Conservation (phyloP, 2,888 invertebrate species). For the Trissolcus japonicus region DNA sequence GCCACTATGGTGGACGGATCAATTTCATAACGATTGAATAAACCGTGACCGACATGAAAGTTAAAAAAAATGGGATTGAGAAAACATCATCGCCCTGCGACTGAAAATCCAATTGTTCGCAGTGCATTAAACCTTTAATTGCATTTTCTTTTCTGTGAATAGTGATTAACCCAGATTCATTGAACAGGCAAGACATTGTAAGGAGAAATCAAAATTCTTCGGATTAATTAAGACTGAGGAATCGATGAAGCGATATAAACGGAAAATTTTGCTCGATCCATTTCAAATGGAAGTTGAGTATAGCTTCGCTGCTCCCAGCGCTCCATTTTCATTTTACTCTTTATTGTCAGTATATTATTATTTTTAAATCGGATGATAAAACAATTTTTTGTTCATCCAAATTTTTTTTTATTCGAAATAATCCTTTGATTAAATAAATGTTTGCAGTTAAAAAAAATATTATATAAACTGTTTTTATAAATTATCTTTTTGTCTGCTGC, state of each 20-base stretch:
- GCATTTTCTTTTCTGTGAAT: conserved; percentile 49
- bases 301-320: conserved; percentile 4
- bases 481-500: no score
- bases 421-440: no score
- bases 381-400: no score
- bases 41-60: background rate
- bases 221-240: conserved; percentile 42
- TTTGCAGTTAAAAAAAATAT: no score
- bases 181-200: conserved; percentile 36
- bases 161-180: conserved; percentile 54
- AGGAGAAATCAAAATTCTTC: conserved; percentile 48
- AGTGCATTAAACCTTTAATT: conserved; percentile 49
- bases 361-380: no score
- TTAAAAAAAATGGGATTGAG: conserved; percentile 14
- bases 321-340: no score
- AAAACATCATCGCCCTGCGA: conserved; percentile 26
- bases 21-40: no score
- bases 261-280: conserved; percentile 29
- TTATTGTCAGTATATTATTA: no score
- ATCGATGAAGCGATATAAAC: conserved; percentile 42
- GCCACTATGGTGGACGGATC: no score
- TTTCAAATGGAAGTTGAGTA: conserved; percentile 27
- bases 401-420: no score
- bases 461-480: background rate
- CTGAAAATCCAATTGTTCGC: conserved; percentile 45